Percentiles rank a stretch among this genome's conserved stretches.
These are phyloP conservation scores for Augiades crinisus DNA, from an alignment of 2,888 invertebrate genomes.

Conservation along the genomic window DNA sequence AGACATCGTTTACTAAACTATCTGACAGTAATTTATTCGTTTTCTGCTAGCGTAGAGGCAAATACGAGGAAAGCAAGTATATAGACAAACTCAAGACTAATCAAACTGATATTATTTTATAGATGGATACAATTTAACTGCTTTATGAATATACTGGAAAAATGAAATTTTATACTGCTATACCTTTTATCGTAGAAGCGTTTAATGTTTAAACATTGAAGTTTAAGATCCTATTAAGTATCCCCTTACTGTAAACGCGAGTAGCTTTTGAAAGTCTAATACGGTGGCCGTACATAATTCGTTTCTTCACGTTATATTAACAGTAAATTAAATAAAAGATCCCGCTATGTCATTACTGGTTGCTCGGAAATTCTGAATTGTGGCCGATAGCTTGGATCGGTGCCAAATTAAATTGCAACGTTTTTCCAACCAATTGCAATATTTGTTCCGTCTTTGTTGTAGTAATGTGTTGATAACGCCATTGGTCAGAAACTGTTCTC, in stretches of 20 bases:
- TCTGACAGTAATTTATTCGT: too few relatives aligned
- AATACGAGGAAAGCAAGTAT: too few relatives aligned
- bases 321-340: constrained; percentile 24
- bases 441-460: constrained; percentile 24
- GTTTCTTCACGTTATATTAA: constrained; percentile 14
- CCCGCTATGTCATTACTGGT: constrained; percentile 29
- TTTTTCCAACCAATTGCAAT: constrained; percentile 24
- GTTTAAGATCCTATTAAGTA: constrained; percentile 1
- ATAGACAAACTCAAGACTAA: too few relatives aligned
- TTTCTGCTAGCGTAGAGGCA: too few relatives aligned
- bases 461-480: constrained; percentile 20
- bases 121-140: too few relatives aligned
- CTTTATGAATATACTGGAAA: too few relatives aligned
- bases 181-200: too few relatives aligned
- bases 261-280: neutral
- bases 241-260: neutral
- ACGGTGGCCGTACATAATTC: constrained; percentile 2
- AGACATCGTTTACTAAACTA: too few relatives aligned
- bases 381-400: constrained; percentile 18
- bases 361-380: constrained; percentile 22
- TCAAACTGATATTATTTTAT: too few relatives aligned
- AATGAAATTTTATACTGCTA: too few relatives aligned
- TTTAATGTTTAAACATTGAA: neutral
- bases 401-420: constrained; percentile 26
- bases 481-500: constrained; percentile 35